These are phyloP conservation scores for Epistrophe eligans DNA, from an alignment of 2,888 invertebrate species.

Conservation along the genomic window DNA sequence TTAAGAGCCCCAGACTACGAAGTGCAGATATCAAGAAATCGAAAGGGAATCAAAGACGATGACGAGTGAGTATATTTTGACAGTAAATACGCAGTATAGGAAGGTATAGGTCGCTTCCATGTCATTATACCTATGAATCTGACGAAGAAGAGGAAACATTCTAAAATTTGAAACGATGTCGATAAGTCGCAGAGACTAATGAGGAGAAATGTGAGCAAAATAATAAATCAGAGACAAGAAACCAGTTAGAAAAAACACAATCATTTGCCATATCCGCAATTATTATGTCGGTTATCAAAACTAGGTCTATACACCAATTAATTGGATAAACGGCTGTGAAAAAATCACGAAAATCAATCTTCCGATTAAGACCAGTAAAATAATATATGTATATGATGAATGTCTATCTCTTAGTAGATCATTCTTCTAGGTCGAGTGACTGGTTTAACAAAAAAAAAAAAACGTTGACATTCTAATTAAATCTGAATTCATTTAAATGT, in stretches of 20 bases:
- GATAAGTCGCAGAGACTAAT: slow-evolving; percentile 53
- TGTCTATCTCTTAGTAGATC: neutral
- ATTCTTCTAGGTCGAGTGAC: slow-evolving; percentile 24
- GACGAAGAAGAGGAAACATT: slow-evolving; percentile 37
- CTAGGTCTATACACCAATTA: slow-evolving; percentile 49
- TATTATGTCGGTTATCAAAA: slow-evolving; percentile 51
- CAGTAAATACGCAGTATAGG: neutral
- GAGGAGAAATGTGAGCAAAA: slow-evolving; percentile 48
- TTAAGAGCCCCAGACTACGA: slow-evolving; percentile 19
- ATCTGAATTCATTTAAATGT: neutral
- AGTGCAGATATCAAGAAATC: slow-evolving; percentile 28
- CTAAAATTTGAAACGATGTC: slow-evolving; percentile 39
- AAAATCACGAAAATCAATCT: slow-evolving; percentile 23
- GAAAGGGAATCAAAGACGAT: slow-evolving; percentile 43
- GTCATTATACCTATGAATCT: neutral
- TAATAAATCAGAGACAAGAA: slow-evolving; percentile 26
- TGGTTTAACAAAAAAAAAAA: slow-evolving; percentile 8
- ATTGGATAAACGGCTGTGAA: slow-evolving; percentile 13
- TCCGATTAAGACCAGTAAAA: slow-evolving; percentile 12
- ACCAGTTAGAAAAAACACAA: slow-evolving; percentile 5
- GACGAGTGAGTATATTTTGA: neutral
- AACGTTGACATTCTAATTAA: slow-evolving; percentile 30
- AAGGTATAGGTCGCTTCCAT: too few relatives aligned
- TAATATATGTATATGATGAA: neutral
- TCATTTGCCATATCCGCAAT: slow-evolving; percentile 52